Evolutionary conservation across 2,113 vertebrate genomes (phyloP), one percentile per base, ranked within the genome.

Genomic region (Athene noctua): DNA sequence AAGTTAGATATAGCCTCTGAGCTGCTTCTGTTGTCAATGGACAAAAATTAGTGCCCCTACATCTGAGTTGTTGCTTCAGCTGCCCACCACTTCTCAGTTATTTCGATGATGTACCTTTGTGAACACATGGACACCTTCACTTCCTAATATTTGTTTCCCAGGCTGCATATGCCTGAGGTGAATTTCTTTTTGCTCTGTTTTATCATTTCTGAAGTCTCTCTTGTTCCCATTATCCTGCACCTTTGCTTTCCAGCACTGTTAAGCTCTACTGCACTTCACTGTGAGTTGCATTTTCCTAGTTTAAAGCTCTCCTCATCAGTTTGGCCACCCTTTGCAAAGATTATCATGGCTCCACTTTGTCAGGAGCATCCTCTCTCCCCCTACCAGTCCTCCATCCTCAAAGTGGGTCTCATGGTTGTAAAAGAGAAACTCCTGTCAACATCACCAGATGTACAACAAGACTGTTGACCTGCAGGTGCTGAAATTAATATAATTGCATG

Each of bases 361-460:
- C 42, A 94, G 25, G 10, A 57, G 5, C 18, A 52, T 75, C 12
- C n/a, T 3, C 6, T 75, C 42, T 57, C 30, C 38, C 30, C 14
- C 29, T 79, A 38, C 10, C 11, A 67, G 61, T 44, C 52, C 29
- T 68, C 16, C 23, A 16, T 72, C n/a, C n/a, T 93, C 49, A 90
- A 52, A 88, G 40, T 49, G 5, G 21, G 18, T 90, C 44, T 40
- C 30, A 30, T 55, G 22, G 5, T 55, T 67, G 8, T 82, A 80
- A 90, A 94, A 96, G 74, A 38, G 71, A 93, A 85, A 82, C 61
- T 87, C 25, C 65, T 93, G 68, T 89, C 77, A 93, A 62, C 23
- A 63, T 54, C 52, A 92, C 49, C 92, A 96, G 61, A 25, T 92
- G 77, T 44, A 74, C 68, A 87, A 89, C 19, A 68, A 96, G 68